Conservation (phyloP, 1,140 invertebrate species). For the Micrasema minimum region DNA sequence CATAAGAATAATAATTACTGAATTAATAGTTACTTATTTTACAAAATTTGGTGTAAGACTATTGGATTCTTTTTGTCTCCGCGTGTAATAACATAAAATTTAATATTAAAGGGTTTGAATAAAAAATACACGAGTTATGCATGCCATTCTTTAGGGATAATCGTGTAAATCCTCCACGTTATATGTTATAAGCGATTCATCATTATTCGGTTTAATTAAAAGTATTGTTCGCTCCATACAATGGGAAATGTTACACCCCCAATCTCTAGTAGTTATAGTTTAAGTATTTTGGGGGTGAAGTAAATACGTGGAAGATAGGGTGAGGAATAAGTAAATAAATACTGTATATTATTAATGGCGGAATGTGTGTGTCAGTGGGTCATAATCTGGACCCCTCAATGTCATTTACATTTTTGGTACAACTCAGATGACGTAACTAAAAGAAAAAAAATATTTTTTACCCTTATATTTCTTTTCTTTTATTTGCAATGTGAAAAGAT, state of each 20-base stretch:
- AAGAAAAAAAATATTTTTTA: neutral
- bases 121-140: no score
- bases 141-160: neutral
- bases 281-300: neutral
- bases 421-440: neutral
- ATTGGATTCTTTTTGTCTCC: no score
- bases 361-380: slow-evolving; percentile 50
- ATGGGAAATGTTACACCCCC: slow-evolving; percentile 8
- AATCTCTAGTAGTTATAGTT: no score
- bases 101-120: no score
- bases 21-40: no score
- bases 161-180: neutral
- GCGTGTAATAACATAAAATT: no score
- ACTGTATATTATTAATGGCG: slow-evolving; percentile 51
- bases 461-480: no score
- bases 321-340: slow-evolving; percentile 50
- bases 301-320: slow-evolving; percentile 9
- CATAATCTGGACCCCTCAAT: slow-evolving; percentile 35
- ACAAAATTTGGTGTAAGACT: no score
- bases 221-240: slow-evolving; percentile 29
- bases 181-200: slow-evolving; percentile 24
- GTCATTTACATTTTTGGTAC: neutral
- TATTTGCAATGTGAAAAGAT: no score
- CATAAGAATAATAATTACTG: no score
- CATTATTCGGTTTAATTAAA: slow-evolving; percentile 37